phyloP scores from a whole-genome alignment of 2,888 invertebrate genomes.

The Ochropleura leucogaster region DNA sequence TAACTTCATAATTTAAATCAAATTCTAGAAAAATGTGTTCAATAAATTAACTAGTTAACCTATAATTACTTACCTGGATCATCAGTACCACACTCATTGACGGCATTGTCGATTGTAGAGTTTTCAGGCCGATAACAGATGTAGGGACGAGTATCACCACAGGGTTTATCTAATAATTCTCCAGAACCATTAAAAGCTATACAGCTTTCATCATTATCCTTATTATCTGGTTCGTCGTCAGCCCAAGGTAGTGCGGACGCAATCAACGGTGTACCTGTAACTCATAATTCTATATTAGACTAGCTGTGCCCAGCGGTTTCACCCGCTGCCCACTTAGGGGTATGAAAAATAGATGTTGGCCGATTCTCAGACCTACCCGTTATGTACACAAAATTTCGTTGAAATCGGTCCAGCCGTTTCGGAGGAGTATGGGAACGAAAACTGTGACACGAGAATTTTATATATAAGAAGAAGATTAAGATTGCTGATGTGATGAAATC shows the following conservation, averaged over 20 bases:
- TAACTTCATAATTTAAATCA: background rate
- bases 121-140: constrained; percentile 45
- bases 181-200: background rate
- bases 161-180: background rate
- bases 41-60: background rate
- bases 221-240: background rate
- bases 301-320: too few relatives aligned
- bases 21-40: background rate
- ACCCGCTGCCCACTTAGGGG: too few relatives aligned
- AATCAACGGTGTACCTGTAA: constrained; percentile 51
- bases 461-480: too few relatives aligned
- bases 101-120: background rate
- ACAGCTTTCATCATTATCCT: background rate
- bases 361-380: too few relatives aligned
- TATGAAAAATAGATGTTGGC: too few relatives aligned
- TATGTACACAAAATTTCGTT: too few relatives aligned
- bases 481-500: too few relatives aligned
- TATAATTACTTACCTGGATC: constrained; percentile 26
- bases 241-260: constrained; percentile 50
- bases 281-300: background rate
- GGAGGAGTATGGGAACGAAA: too few relatives aligned
- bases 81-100: constrained; percentile 57
- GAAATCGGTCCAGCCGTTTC: too few relatives aligned
- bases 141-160: background rate
- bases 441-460: too few relatives aligned